A percentile compares a stretch with the other conserved stretches of the same genome.
Conservation (phyloP, 2,797 vertebrate species). For the Delichon dasypus region DNA sequence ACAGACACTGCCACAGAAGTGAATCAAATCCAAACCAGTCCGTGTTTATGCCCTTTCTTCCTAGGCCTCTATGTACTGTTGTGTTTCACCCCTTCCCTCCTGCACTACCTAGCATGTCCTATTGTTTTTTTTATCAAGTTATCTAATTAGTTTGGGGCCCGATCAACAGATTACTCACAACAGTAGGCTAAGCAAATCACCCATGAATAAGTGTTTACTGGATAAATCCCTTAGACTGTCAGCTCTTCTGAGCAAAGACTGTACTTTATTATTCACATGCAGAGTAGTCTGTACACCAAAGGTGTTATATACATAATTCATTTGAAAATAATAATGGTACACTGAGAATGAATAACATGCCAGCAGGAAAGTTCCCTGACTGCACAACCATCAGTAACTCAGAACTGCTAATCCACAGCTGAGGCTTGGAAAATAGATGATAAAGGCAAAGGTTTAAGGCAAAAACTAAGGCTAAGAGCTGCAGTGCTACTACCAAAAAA, state of each 20-base stretch:
- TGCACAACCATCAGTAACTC: conserved; percentile 23
- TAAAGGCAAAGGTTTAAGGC: background rate
- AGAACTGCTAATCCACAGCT: background rate
- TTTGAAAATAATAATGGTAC: conserved; percentile 47
- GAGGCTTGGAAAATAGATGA: background rate
- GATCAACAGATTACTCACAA: conserved; percentile 30
- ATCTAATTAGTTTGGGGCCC: conserved; percentile 9
- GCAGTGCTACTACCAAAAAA: background rate
- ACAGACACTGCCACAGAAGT: background rate
- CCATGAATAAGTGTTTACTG: conserved; percentile 36
- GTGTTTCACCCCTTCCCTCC: background rate
- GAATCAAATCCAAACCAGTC: conserved; percentile 1
- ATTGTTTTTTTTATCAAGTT: conserved; percentile 16
- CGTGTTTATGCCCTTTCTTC: conserved; percentile 17
- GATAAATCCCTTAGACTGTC: conserved; percentile 46
- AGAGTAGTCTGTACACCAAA: conserved; percentile 16
- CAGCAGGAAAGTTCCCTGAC: conserved; percentile 36
- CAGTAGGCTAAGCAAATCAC: conserved; percentile 20
- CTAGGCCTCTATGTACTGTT: background rate
- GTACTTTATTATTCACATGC: conserved; percentile 39
- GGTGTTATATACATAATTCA: conserved; percentile 47
- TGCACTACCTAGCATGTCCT: background rate
- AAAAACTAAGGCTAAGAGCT: background rate
- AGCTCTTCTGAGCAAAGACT: conserved; percentile 9
- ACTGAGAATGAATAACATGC: conserved; percentile 38